Evolutionary conservation across 2,113 vertebrate species (phyloP).

Genomic region (Paralichthys olivaceus): DNA sequence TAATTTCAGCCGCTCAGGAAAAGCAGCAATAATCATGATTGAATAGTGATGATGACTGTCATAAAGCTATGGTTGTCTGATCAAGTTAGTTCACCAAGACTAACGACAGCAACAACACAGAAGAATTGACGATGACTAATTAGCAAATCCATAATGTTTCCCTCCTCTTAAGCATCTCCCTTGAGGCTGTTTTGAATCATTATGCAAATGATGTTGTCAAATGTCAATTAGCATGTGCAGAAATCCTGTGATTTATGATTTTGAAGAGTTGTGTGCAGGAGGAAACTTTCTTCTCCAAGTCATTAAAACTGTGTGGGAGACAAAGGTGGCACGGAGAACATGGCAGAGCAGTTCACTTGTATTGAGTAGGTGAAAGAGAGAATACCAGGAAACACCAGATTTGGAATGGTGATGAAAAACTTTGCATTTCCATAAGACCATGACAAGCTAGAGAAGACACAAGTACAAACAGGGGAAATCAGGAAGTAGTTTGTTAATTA

Average conservation of each 20-base stretch:
- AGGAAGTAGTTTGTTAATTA: neutral
- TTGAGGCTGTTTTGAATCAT: conserved; percentile 81
- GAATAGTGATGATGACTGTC: conserved; percentile 79
- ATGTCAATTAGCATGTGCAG: conserved; percentile 80
- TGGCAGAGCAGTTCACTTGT: neutral
- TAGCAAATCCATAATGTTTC: conserved; percentile 84
- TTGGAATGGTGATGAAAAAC: neutral
- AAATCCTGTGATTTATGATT: conserved; percentile 81
- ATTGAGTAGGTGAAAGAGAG: neutral
- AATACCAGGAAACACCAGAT: neutral
- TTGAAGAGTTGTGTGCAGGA: conserved; percentile 63
- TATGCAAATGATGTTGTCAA: conserved; percentile 85
- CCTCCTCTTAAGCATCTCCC: conserved; percentile 80
- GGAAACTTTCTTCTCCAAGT: conserved; percentile 75
- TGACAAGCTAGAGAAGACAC: no score
- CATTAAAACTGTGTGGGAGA: conserved; percentile 73
- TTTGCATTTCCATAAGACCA: no score
- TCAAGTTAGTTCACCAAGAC: conserved; percentile 79
- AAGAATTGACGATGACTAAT: conserved; percentile 79
- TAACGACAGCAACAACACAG: conserved; percentile 74
- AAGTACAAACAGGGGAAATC: no score
- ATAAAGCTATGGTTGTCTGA: conserved; percentile 82
- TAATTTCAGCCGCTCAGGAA: conserved; percentile 58
- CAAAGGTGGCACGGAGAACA: conserved; percentile 35
- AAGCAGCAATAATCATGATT: conserved; percentile 76